phyloP scores from a whole-genome alignment of 2,797 vertebrate species.

The Chaetodon trifasciatus region DNA sequence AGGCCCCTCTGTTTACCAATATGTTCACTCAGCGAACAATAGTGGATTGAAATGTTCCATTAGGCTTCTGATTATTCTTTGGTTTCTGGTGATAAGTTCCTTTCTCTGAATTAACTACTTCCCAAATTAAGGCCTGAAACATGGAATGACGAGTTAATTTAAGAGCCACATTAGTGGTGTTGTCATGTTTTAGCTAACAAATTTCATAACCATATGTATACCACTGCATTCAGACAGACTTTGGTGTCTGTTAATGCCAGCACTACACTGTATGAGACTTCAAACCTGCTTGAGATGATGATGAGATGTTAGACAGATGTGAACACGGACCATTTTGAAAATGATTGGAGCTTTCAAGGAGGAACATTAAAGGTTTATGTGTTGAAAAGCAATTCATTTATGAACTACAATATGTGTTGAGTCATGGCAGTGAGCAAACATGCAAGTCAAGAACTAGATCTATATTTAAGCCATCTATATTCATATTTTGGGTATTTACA shows the following conservation, averaged over 20 bases:
- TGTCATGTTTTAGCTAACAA: conserved; percentile 5
- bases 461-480: too few relatives aligned
- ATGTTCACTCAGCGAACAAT: neutral
- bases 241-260: neutral
- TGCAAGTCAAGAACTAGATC: neutral
- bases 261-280: neutral
- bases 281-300: neutral
- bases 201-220: neutral
- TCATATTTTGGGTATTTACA: too few relatives aligned
- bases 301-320: neutral
- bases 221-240: neutral
- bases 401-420: neutral
- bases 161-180: neutral
- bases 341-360: neutral
- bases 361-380: neutral
- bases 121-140: neutral
- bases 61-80: conserved; percentile 7
- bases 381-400: neutral
- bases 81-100: conserved; percentile 12
- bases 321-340: neutral
- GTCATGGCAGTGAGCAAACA: neutral
- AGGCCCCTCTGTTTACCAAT: conserved; percentile 33
- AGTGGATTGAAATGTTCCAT: conserved; percentile 18
- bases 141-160: neutral
- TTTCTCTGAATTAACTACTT: neutral